These are phyloP conservation scores for Sinocyclocheilus maitianheensis DNA, from an alignment of 2,113 vertebrate genomes.

Conservation along the genomic window DNA sequence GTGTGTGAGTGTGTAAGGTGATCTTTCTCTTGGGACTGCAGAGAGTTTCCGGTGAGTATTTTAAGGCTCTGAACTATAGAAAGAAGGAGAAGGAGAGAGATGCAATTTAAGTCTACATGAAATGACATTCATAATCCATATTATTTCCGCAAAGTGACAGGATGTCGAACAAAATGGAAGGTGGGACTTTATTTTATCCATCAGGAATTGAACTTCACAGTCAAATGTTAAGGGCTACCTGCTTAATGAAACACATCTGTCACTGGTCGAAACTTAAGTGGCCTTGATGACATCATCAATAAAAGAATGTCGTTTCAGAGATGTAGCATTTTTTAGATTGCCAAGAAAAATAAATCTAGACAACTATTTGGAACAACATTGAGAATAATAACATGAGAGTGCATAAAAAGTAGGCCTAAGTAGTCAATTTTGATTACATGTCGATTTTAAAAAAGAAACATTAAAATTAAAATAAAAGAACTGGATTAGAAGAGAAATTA, in stretches of 20 bases:
- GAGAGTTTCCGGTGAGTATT: slow-evolving; percentile 73
- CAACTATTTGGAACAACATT: not conserved
- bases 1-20: slow-evolving; percentile 26
- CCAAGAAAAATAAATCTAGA: too few relatives aligned
- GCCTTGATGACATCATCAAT: not conserved
- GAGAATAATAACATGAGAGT: not conserved
- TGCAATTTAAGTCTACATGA: not conserved
- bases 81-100: slow-evolving; percentile 23
- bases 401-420: not conserved
- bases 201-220: too few relatives aligned
- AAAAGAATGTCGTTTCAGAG: not conserved
- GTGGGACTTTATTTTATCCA: too few relatives aligned
- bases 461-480: too few relatives aligned
- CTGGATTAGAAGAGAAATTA: too few relatives aligned
- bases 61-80: slow-evolving; percentile 68
- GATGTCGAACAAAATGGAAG: too few relatives aligned
- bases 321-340: not conserved
- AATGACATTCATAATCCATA: not conserved
- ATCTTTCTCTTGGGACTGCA: slow-evolving; percentile 37
- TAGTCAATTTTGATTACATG: not conserved
- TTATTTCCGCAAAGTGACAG: not conserved
- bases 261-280: not conserved
- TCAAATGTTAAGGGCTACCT: too few relatives aligned
- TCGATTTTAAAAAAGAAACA: not conserved
- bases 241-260: not conserved